Percentiles rank a stretch among this genome's conserved stretches.
Conservation (phyloP, 2,797 vertebrate genomes). For the Acipenser transmontanus region DNA sequence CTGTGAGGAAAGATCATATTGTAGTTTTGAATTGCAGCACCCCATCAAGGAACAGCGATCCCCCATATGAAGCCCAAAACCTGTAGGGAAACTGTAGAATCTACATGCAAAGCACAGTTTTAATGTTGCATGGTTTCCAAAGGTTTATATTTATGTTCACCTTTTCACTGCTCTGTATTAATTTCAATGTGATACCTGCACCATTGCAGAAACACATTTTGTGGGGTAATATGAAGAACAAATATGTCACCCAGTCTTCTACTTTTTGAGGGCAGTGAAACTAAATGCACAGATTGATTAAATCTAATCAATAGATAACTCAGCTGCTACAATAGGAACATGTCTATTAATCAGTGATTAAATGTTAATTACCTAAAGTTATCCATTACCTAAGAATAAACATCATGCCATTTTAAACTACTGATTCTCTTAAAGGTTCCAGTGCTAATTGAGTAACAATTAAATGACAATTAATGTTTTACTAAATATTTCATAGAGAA, state of each 20-base stretch:
- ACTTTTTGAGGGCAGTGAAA: too few species aligned
- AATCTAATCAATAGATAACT: too few species aligned
- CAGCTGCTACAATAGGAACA: too few species aligned
- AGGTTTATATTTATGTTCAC: too few species aligned
- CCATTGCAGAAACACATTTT: too few species aligned
- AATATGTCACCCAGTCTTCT: too few species aligned
- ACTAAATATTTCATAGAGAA: not conserved
- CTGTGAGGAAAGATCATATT: constrained; percentile 49
- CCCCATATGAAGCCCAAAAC: constrained; percentile 36
- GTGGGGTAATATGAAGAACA: too few species aligned
- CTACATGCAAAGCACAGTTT: too few species aligned
- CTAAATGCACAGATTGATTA: not conserved
- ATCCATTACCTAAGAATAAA: not conserved
- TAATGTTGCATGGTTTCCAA: too few species aligned
- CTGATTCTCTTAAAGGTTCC: not conserved
- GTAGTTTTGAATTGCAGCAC: constrained; percentile 46
- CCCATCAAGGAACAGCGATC: constrained; percentile 36
- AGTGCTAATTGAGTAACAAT: not conserved
- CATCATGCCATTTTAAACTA: not conserved
- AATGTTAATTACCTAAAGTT: not conserved
- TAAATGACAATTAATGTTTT: not conserved
- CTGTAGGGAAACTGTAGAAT: not conserved
- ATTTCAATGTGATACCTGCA: too few species aligned
- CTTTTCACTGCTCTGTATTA: too few species aligned
- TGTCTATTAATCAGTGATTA: not conserved